Base-by-base conservation (phyloP, 2,888 invertebrate genomes). In the Caenorhabditis angaria region DNA sequence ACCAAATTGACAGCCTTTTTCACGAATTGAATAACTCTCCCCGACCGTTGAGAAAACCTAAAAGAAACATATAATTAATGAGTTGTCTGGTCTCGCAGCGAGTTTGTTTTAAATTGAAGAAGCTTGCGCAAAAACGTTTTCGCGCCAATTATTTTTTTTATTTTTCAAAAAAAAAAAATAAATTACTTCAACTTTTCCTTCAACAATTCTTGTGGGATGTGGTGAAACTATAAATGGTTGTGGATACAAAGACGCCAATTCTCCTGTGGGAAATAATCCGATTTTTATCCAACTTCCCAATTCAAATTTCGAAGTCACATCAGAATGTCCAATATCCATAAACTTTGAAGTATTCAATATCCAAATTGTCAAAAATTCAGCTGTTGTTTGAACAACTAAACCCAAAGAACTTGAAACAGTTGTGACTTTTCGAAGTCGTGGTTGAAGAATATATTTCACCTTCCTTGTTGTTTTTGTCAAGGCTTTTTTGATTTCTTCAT, bases 31-130 rank as follows among this genome's bases (percentile, higher is more conserved):
- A 22, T 10, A 22, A 51, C 25, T 25, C 24, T 51, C 51, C 3
- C 10, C 25, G 8, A 22, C 6, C 14, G 51, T 51, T 51, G 51
- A 8, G 14, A 25, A 51, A 25, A 51, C 22, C 51, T 51, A 8
- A 8, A 51, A 25, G 4, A 6, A 51, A 20, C 2, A 51, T 25
- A 20, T 51, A 22, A 22, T 20, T 25, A 4, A 3, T 51, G 25
- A 18, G 25, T 51, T 25, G 8, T 25, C n/a, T n/a, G n/a, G n/a
- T n/a, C n/a, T n/a, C n/a, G n/a, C n/a, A n/a, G n/a, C n/a, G n/a
- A n/a, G 5, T 20, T 48, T 4, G 22, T 54, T 54, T 56, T 56
- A 56, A 27, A 28, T 32, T 10, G 56, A 56, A 56, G 28, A 56
- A 28, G 29, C n/a, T n/a, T n/a, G n/a, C n/a, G n/a, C n/a, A n/a